Evolutionary conservation across 2,888 invertebrate genomes (phyloP), one percentile per base, ranked within the genome.

Genomic region (Drosophila pseudotakahashii): DNA sequence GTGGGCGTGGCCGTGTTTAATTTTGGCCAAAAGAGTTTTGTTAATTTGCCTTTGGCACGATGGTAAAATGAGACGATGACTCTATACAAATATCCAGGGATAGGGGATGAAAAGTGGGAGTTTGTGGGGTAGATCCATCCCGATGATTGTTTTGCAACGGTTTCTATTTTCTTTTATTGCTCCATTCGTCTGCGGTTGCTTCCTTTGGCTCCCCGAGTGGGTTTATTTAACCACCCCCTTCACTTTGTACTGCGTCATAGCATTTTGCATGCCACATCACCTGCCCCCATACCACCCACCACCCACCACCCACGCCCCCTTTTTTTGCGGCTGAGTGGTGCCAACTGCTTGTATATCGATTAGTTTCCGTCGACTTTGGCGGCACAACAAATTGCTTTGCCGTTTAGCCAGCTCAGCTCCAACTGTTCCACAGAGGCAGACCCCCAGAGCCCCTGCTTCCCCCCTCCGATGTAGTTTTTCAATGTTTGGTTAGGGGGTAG

Each of bases 301-400:
- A 34, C 32, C 45, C 41, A 41, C 14, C 37, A 11, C 45, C 61
- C 37, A 51, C 53, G 26, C 55, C 45, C 66, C 39, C 30, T 54
- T 47, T 7, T 26, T 44, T 48, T 26, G 34, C 34, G 26, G 37
- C 26, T 32, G n/a, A 48, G 50, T 71, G 72, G 72, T 81, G 81
- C 87, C 87, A 87, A 87, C 76, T 66, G 73, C 76, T 77, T 81
- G 81, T 81, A 70, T 87, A 87, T 87, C 88, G 81, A 87, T 87
- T 84, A 77, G 71, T 83, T 73, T 55, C 64, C 68, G 68, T 70
- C 68, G 51, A 59, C 68, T 63, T 52, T 54, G 76, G 55, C 64
- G 64, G 36, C 64, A 50, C 59, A 64, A 55, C 66, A 77, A 59
- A 64, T 67, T 55, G 73, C 64, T 37, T 63, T 73, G 36, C 73